phyloP scores from a whole-genome alignment of 2,797 vertebrate species.

The Bufotes viridis region DNA sequence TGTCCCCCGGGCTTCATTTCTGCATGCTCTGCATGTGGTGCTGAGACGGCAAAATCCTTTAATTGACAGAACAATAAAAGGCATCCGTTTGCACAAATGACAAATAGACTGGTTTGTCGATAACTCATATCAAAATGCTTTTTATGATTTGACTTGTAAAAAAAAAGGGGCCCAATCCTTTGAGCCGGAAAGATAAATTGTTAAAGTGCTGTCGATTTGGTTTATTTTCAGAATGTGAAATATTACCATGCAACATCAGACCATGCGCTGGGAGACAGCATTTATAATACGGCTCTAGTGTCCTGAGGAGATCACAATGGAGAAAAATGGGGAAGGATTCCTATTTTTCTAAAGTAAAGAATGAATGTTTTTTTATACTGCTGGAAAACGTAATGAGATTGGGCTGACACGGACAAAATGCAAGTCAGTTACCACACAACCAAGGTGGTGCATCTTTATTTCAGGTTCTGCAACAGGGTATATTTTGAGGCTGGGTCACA shows the following conservation, averaged over 20 bases:
- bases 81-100: slow-evolving; percentile 54
- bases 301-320: background rate
- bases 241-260: slow-evolving; percentile 22
- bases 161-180: slow-evolving; percentile 17
- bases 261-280: background rate
- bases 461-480: no score
- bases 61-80: slow-evolving; percentile 62
- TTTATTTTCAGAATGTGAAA: slow-evolving; percentile 30
- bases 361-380: no score
- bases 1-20: slow-evolving; percentile 34
- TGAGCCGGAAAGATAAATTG: slow-evolving; percentile 45
- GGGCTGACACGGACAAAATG: no score
- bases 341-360: background rate
- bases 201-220: slow-evolving; percentile 25
- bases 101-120: slow-evolving; percentile 56
- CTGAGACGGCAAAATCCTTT: slow-evolving; percentile 55
- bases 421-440: no score
- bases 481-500: no score
- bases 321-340: background rate
- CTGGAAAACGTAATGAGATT: no score
- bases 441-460: no score
- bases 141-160: slow-evolving; percentile 48
- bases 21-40: slow-evolving; percentile 48
- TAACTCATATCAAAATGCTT: slow-evolving; percentile 59
- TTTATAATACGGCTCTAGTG: background rate